phyloP scores from a whole-genome alignment of 2,797 vertebrate genomes.

The Gadopsis bispinosus region DNA sequence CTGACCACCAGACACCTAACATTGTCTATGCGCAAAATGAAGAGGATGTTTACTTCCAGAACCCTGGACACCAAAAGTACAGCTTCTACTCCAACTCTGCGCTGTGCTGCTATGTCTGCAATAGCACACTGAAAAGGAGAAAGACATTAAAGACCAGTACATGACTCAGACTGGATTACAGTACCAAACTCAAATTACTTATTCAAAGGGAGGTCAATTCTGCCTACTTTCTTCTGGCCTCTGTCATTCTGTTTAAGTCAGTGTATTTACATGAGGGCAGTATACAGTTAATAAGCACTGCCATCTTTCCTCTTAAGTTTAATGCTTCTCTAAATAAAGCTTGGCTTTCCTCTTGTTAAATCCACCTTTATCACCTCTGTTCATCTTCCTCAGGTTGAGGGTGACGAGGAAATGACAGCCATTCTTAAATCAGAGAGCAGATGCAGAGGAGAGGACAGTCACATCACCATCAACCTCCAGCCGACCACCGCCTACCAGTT shows the following conservation, averaged over 20 bases:
- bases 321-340: neutral
- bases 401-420: slow-evolving; percentile 56
- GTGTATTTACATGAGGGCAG: neutral
- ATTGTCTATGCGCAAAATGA: too few species aligned
- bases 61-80: neutral
- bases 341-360: neutral
- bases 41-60: too few species aligned
- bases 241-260: neutral
- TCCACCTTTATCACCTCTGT: neutral
- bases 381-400: slow-evolving; percentile 82
- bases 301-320: neutral
- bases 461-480: slow-evolving; percentile 60
- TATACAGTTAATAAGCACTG: neutral
- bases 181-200: neutral
- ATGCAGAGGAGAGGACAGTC: slow-evolving; percentile 27
- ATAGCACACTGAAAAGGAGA: neutral
- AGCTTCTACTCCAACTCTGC: neutral
- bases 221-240: neutral
- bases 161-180: neutral
- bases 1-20: too few species aligned
- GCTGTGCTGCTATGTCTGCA: neutral
- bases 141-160: neutral
- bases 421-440: slow-evolving; percentile 34
- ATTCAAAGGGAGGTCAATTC: neutral
- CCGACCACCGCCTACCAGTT: slow-evolving; percentile 89